phyloP scores from a whole-genome alignment of 2,888 invertebrate genomes.

The Liopterus haemorrhoidalis region DNA sequence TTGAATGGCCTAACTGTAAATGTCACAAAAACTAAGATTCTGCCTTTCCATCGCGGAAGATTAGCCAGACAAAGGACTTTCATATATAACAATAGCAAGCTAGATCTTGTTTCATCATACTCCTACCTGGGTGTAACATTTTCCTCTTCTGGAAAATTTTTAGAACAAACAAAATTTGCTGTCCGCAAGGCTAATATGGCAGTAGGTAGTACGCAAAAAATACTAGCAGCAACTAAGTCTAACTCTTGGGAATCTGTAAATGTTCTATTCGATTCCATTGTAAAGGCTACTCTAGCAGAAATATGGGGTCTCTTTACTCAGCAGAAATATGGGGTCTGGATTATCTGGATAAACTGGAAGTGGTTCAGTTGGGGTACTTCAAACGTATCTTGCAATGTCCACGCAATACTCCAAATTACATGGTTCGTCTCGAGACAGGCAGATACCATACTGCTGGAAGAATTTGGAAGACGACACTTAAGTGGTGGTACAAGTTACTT shows the following conservation, averaged over 20 bases:
- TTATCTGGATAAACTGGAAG: slow-evolving; percentile 9
- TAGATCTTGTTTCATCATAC: slow-evolving; percentile 13
- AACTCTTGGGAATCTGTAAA: slow-evolving; percentile 3
- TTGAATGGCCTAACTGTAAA: slow-evolving; percentile 15
- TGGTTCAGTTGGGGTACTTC: slow-evolving; percentile 10
- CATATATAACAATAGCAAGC: slow-evolving; percentile 3
- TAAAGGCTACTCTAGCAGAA: slow-evolving; percentile 4
- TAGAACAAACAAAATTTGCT: neutral
- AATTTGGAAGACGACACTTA: slow-evolving; percentile 2
- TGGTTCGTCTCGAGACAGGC: slow-evolving; percentile 11
- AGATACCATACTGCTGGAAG: slow-evolving; percentile 7
- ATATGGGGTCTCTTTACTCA: slow-evolving; percentile 17
- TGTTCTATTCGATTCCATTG: slow-evolving; percentile 12
- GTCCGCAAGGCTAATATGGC: slow-evolving; percentile 3
- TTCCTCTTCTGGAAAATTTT: slow-evolving; percentile 9
- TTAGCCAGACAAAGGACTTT: neutral
- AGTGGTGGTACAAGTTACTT: slow-evolving; percentile 8
- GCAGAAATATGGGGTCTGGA: slow-evolving; percentile 15
- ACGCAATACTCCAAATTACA: slow-evolving; percentile 11
- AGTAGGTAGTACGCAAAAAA: neutral
- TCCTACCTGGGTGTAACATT: slow-evolving; percentile 13
- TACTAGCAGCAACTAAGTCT: slow-evolving; percentile 8
- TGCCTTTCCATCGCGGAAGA: slow-evolving; percentile 18
- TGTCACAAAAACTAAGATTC: slow-evolving; percentile 15
- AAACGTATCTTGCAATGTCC: slow-evolving; percentile 15